A percentile compares a stretch with the other conserved stretches of the same genome.
These are phyloP conservation scores for Lagorchestes hirsutus DNA, from an alignment of 2,797 vertebrate genomes.

Conservation along the genomic window DNA sequence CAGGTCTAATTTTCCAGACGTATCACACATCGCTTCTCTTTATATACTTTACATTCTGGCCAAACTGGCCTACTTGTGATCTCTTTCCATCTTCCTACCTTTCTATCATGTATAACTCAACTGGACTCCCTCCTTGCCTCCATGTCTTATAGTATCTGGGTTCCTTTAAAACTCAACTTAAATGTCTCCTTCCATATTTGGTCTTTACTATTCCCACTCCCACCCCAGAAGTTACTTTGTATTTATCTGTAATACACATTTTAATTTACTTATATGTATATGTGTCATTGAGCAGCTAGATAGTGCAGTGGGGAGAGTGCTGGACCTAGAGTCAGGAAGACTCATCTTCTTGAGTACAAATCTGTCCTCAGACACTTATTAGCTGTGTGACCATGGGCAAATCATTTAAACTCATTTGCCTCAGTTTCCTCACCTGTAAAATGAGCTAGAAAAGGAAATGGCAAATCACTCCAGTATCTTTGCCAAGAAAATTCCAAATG, in stretches of 20 bases:
- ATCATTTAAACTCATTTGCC: background rate
- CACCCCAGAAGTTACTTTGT: background rate
- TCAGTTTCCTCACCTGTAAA: background rate
- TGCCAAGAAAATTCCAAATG: background rate
- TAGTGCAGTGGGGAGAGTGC: background rate
- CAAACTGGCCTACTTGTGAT: background rate
- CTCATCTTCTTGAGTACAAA: background rate
- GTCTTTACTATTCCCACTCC: background rate
- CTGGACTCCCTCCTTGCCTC: background rate
- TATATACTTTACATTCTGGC: background rate
- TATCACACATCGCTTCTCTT: background rate
- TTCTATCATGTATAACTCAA: background rate
- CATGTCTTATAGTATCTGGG: background rate
- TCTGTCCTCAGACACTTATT: background rate
- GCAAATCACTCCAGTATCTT: background rate
- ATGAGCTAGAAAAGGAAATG: background rate
- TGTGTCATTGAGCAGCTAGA: too few species aligned
- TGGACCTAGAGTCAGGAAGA: background rate
- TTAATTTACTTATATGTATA: background rate
- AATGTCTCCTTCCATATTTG: background rate
- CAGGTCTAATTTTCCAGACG: background rate
- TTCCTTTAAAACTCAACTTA: background rate
- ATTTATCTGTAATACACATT: background rate
- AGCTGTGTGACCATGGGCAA: background rate
- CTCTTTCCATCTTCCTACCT: background rate